Percentiles rank a stretch among this genome's conserved stretches.
Conservation (phyloP, 2,888 invertebrate genomes). For the Nipponacmea schrenckii region DNA sequence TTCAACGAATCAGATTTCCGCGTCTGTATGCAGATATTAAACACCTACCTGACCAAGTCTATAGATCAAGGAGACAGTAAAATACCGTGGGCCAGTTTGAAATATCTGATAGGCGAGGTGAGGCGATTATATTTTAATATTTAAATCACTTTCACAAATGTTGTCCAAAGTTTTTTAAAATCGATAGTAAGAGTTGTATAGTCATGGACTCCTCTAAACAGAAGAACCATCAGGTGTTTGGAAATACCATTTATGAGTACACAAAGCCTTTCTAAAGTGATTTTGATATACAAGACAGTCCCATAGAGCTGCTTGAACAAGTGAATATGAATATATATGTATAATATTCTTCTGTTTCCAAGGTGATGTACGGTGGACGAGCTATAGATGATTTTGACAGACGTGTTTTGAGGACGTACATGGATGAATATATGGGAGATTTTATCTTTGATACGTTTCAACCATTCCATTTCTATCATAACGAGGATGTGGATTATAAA, state of each 20-base stretch:
- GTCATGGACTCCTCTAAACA: not conserved
- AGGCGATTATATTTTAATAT: too few relatives aligned
- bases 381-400: conserved; percentile 93
- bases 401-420: conserved; percentile 85
- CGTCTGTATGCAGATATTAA: conserved; percentile 86
- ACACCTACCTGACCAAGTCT: conserved; percentile 84
- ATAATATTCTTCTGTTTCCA: too few relatives aligned
- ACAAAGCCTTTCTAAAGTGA: not conserved
- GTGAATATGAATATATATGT: not conserved
- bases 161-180: too few relatives aligned
- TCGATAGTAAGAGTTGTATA: not conserved
- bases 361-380: conserved; percentile 94
- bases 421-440: conserved; percentile 95
- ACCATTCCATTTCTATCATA: conserved; percentile 88
- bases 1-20: conserved; percentile 92
- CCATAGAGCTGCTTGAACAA: not conserved
- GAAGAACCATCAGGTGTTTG: not conserved
- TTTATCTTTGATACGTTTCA: conserved; percentile 91
- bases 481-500: conserved; percentile 80
- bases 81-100: conserved; percentile 90
- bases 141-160: too few relatives aligned
- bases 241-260: not conserved
- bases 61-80: conserved; percentile 71
- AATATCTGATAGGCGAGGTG: conserved; percentile 92
- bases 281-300: not conserved